phyloP scores from a whole-genome alignment of 2,888 invertebrate genomes.

The Cremastobaeus sp. region DNA sequence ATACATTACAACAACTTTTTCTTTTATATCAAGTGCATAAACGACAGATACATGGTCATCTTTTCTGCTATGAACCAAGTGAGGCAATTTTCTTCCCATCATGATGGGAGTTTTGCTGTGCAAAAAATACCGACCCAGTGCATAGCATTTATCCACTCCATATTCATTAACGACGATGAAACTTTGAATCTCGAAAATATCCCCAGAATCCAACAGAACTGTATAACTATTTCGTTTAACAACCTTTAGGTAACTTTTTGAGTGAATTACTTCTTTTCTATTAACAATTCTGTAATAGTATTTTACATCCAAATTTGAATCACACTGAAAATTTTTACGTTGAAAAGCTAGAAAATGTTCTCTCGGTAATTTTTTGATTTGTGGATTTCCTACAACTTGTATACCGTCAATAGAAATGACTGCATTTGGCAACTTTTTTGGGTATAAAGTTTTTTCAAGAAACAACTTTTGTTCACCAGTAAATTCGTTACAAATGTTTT shows the following conservation, averaged over 20 bases:
- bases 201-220: conserved; percentile 7
- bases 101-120: background rate
- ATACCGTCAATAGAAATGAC: conserved; percentile 5
- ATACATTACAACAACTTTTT: no score
- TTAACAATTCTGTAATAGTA: conserved; percentile 9
- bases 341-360: conserved; percentile 10
- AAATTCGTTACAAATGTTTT: conserved; percentile 4
- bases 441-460: background rate
- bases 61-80: background rate
- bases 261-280: conserved; percentile 21
- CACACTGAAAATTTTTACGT: background rate
- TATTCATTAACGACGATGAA: conserved; percentile 12
- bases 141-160: conserved; percentile 14
- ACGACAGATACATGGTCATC: no score
- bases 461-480: background rate
- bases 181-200: conserved; percentile 28
- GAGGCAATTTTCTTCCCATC: background rate
- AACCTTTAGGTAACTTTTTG: conserved; percentile 10
- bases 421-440: conserved; percentile 9
- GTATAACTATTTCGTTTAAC: conserved; percentile 26
- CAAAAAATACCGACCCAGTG: conserved; percentile 4
- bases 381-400: conserved; percentile 11
- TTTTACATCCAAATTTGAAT: background rate
- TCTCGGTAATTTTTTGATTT: background rate
- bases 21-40: no score